A percentile compares a stretch with the other conserved stretches of the same genome.
Evolutionary conservation across 2,888 invertebrate species (phyloP).

Genomic region (Priocnemis perturbator): DNA sequence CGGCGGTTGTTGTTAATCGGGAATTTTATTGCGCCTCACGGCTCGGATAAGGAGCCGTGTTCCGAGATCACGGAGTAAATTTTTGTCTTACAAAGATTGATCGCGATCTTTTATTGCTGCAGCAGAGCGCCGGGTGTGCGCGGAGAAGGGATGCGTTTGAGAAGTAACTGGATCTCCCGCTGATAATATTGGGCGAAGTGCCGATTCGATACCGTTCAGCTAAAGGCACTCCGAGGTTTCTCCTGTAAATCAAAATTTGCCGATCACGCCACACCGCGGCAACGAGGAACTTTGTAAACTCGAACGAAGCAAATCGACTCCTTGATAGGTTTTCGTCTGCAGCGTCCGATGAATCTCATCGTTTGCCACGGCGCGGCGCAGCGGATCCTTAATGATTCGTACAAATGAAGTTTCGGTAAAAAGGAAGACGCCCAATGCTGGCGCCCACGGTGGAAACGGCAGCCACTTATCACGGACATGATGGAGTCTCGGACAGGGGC

Average conservation of each 20-base stretch:
- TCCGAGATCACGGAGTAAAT: no score
- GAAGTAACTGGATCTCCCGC: no score
- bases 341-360: constrained; percentile 36
- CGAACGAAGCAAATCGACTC: constrained; percentile 33
- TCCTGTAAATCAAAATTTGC: constrained; percentile 25
- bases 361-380: constrained; percentile 32
- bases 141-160: no score
- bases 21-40: no score
- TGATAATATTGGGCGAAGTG: no score
- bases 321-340: no score
- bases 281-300: neutral
- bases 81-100: no score
- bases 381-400: constrained; percentile 58
- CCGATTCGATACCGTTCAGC: no score
- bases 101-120: no score
- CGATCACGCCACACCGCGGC: constrained; percentile 14
- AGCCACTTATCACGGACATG: constrained; percentile 61
- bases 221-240: neutral
- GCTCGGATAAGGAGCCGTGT: no score
- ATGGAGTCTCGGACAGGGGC: constrained; percentile 40
- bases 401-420: constrained; percentile 64
- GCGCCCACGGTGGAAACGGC: constrained; percentile 52
- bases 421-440: constrained; percentile 47
- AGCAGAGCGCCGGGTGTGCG: no score
- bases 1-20: no score